phyloP scores from a whole-genome alignment of 2,797 vertebrate species.

The Artibeus jamaicensis region DNA sequence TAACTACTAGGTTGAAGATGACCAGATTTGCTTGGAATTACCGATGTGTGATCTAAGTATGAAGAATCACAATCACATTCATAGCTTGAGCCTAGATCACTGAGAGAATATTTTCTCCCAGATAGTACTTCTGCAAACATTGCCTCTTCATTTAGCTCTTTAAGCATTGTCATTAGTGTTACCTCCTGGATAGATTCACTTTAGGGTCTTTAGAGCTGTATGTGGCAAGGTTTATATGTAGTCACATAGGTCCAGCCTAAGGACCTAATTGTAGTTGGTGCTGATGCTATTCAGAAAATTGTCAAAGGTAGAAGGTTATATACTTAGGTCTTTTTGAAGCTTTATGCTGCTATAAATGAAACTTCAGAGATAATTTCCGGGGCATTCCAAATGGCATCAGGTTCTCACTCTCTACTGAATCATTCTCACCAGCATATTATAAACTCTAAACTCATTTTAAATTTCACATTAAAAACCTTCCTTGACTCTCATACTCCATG shows the following conservation, averaged over 20 bases:
- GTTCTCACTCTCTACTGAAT: not conserved
- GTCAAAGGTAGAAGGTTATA: not conserved
- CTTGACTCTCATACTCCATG: not conserved
- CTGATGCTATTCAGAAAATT: not conserved
- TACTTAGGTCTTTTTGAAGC: not conserved
- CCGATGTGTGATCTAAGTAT: not conserved
- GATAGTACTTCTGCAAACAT: not conserved
- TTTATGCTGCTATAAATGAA: not conserved
- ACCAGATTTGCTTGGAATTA: not conserved
- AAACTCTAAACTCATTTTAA: not conserved
- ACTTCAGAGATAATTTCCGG: not conserved
- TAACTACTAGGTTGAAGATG: not conserved
- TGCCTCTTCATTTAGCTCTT: not conserved
- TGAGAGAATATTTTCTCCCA: constrained; percentile 23
- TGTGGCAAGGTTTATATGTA: not conserved
- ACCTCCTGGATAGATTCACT: not conserved
- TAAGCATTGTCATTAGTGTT: not conserved
- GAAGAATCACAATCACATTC: not conserved
- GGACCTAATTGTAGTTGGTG: not conserved
- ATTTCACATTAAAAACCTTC: not conserved
- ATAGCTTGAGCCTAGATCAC: not conserved
- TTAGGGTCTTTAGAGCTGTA: not conserved
- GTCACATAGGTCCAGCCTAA: not conserved
- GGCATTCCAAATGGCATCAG: not conserved
- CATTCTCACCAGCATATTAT: not conserved